Conservation (phyloP, 2,888 invertebrate genomes). For the Nudaria mundana region DNA sequence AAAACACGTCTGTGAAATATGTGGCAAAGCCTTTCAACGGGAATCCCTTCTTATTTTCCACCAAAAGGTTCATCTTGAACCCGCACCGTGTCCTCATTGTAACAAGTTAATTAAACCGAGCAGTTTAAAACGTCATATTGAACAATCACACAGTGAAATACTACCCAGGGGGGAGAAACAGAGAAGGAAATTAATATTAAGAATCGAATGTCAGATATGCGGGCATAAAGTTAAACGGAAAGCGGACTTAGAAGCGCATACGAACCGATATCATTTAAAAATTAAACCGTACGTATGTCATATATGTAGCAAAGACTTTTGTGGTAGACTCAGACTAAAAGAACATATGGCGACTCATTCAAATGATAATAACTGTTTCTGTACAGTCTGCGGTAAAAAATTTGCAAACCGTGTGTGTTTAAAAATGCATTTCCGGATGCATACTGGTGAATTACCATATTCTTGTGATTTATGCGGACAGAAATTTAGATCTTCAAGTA, state of each 20-base stretch:
- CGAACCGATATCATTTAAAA: slow-evolving; percentile 44
- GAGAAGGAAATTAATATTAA: background rate
- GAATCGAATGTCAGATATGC: slow-evolving; percentile 29
- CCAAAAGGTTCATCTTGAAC: slow-evolving; percentile 32
- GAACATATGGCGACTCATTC: slow-evolving; percentile 41
- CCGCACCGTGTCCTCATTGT: slow-evolving; percentile 36
- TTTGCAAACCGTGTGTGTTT: slow-evolving; percentile 47
- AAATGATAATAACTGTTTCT: slow-evolving; percentile 31
- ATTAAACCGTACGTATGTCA: slow-evolving; percentile 40
- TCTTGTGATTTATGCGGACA: slow-evolving; percentile 45
- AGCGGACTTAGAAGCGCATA: slow-evolving; percentile 39
- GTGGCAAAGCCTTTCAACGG: slow-evolving; percentile 37
- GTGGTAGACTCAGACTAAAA: slow-evolving; percentile 37
- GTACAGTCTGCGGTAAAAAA: slow-evolving; percentile 39
- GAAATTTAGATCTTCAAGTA: slow-evolving; percentile 46
- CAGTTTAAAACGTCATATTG: slow-evolving; percentile 40
- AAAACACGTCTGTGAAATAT: slow-evolving; percentile 40
- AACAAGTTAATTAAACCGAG: slow-evolving; percentile 30
- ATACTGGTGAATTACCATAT: slow-evolving; percentile 48
- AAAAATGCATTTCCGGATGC: slow-evolving; percentile 46
- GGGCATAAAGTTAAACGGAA: slow-evolving; percentile 36
- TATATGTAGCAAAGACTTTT: slow-evolving; percentile 40
- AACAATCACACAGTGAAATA: slow-evolving; percentile 25
- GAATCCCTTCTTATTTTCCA: slow-evolving; percentile 37
- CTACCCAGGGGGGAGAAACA: background rate